Percentiles rank a stretch among this genome's conserved stretches.
These are phyloP conservation scores for Parnassius glacialis DNA, from an alignment of 2,888 invertebrate genomes.

Conservation along the genomic window DNA sequence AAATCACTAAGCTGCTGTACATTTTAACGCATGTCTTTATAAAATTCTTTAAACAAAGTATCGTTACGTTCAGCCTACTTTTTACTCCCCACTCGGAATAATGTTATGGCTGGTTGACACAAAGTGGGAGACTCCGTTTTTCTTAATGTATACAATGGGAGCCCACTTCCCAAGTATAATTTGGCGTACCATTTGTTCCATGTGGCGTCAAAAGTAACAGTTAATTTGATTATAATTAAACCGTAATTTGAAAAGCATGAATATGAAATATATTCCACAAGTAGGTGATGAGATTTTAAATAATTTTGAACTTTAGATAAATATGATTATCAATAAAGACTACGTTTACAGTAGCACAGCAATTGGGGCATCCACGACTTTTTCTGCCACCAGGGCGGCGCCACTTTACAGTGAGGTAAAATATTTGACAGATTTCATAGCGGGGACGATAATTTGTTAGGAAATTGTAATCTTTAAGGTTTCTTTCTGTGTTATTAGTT, in stretches of 20 bases:
- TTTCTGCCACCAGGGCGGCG: no score
- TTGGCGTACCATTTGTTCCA: slow-evolving; percentile 71
- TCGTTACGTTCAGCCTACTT: slow-evolving; percentile 7
- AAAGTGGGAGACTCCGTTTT: slow-evolving; percentile 27
- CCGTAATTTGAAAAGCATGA: slow-evolving; percentile 27
- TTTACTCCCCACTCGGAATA: slow-evolving; percentile 9
- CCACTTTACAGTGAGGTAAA: no score
- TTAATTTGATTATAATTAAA: slow-evolving; percentile 35
- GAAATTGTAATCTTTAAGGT: no score
- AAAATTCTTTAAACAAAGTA: no score
- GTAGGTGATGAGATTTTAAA: slow-evolving; percentile 2
- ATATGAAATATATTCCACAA: slow-evolving; percentile 10
- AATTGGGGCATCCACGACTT: no score
- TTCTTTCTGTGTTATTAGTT: no score
- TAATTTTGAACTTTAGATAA: slow-evolving; percentile 23
- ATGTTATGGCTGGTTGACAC: slow-evolving; percentile 21
- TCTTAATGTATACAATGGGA: slow-evolving; percentile 59
- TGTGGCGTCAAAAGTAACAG: slow-evolving; percentile 52
- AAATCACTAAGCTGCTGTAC: no score
- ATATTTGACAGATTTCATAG: no score
- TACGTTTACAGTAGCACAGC: no score
- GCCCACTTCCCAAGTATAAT: slow-evolving; percentile 74
- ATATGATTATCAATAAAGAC: slow-evolving; percentile 6
- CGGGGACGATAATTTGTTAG: no score
- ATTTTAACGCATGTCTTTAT: no score